phyloP scores from a whole-genome alignment of 1,140 invertebrate genomes.

The Odontomachus brunneus region DNA sequence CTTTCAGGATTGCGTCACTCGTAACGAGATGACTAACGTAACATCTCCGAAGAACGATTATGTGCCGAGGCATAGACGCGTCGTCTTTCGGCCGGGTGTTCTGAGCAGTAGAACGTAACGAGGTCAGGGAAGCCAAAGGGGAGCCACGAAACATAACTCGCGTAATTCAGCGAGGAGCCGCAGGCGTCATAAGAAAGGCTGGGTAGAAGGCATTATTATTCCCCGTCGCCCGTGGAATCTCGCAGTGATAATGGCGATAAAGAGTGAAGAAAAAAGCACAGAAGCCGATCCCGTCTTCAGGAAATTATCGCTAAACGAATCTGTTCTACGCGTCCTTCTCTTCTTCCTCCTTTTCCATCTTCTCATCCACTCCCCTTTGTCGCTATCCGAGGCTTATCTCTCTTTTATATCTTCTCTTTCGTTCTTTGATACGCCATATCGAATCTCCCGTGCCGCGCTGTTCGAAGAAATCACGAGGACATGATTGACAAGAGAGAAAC shows the following conservation, averaged over 20 bases:
- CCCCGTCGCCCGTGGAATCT: conserved; percentile 12
- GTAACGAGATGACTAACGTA: conserved; percentile 11
- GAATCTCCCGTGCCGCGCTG: not conserved
- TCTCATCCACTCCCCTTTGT: no score
- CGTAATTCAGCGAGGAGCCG: conserved; percentile 37
- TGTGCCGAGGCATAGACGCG: conserved; percentile 7
- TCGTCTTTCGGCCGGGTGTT: conserved; percentile 56
- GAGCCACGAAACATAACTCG: conserved; percentile 61
- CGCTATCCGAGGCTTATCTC: conserved; percentile 11
- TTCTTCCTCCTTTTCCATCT: no score
- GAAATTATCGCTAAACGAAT: conserved; percentile 53
- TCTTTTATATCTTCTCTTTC: not conserved
- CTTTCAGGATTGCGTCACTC: not conserved
- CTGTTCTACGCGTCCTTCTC: not conserved
- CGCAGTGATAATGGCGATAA: not conserved
- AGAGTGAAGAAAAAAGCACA: not conserved
- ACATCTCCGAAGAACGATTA: conserved; percentile 30
- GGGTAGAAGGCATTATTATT: conserved; percentile 16
- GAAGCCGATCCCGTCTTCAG: not conserved
- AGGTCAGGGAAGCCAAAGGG: conserved; percentile 79
- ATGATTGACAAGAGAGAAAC: conserved; percentile 6
- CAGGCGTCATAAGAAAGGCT: conserved; percentile 2
- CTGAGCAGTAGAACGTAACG: conserved; percentile 75
- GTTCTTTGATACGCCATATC: conserved; percentile 27
- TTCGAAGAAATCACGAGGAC: conserved; percentile 35